Base-by-base conservation (phyloP, 2,888 invertebrate species). In the Polydesmus complanatus region DNA sequence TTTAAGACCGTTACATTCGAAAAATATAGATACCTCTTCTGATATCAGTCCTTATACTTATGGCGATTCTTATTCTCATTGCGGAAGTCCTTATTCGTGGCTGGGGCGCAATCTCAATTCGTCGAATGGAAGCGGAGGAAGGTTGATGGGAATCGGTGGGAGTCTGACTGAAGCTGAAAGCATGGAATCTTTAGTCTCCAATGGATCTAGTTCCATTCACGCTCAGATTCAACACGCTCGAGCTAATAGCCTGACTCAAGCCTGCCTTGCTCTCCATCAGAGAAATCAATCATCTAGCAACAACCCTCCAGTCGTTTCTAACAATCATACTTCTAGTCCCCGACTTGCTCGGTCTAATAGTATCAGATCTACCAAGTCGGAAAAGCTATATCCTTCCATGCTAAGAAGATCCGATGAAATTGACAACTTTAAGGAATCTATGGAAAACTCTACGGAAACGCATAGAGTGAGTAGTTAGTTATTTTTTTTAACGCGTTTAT, bases 321-420 rank as follows among this genome's bases (percentile, higher is more conserved):
- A 14, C 14, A 37, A 37, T 37, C 37, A 37, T 14, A 37, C 72
- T 26, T 71, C 71, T 56, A 37, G 37, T 37, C 73, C 73, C 8
- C 79, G 89, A 71, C 78, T 90, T 68, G 89, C 88, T 76, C 80
- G 91, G 73, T 91, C 91, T 78, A 92, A 91, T 78, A 91, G 90
- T 73, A 91, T 91, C 76, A 89, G 91, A 76, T 94, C 94, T 51
- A 93, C 93, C 21, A 93, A 93, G 77, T 94, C 93, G 11, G 93
- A 94, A 75, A 92, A 93, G 77, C 79, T 92, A 73, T 93, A 93
- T 74, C 91, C 91, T 47, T 90, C 90, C 64, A 90, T 91, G 90
- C 76, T 91, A 69, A 88, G 70, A 83, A 84, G 67, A 83, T 72
- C 88, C 69, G 86, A 88, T 63, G 89, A 90, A 73, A 83, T 86